Base-by-base conservation (phyloP, 2,888 invertebrate genomes). In the Eupithecia dodoneata region DNA sequence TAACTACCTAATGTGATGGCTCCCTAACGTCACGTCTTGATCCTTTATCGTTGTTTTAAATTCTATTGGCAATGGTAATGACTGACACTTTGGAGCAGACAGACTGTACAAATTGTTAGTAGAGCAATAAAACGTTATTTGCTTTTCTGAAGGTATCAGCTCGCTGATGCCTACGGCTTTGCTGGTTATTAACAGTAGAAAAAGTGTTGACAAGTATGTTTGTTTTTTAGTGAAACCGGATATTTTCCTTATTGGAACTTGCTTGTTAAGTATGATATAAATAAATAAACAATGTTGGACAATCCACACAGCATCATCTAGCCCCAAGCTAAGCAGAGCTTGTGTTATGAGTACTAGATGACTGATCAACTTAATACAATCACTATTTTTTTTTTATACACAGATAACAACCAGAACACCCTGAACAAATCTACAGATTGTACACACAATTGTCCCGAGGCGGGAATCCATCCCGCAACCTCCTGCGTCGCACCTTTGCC, bases 21-120 rank as follows among this genome's bases (percentile, higher is more conserved):
- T 78, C 81, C 79, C 77, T 82, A 85, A 85, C 84, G 86, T 82
- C 84, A 81, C 76, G 80, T 76, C 76, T 72, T 78, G 78, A 73
- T 75, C 75, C 72, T 81, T 82, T 81, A 80, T 79, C 77, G 79
- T 80, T 83, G 76, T 82, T 81, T 79, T 71, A 80, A 79, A 81
- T 78, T 80, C 79, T 82, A 81, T 81, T 75, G 71, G 65, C 72
- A 75, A 74, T 69, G 73, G 71, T 73, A n/a, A 73, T 80, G 74
- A 73, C 63, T 63, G 75, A 49, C 72, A 72, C 76, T 78, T 78
- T 52, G 47, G 59, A 79, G 73, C 75, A 75, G 71, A 72, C 67
- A 67, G 59, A 66, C 75, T 77, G 74, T 41, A 42, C 47, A 44
- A 78, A 76, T 74, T 71, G 67, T 72, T 76, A 72, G 52, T 71